Evolutionary conservation across 2,113 vertebrate genomes (phyloP).

Genomic region (Fulmarus glacialis): DNA sequence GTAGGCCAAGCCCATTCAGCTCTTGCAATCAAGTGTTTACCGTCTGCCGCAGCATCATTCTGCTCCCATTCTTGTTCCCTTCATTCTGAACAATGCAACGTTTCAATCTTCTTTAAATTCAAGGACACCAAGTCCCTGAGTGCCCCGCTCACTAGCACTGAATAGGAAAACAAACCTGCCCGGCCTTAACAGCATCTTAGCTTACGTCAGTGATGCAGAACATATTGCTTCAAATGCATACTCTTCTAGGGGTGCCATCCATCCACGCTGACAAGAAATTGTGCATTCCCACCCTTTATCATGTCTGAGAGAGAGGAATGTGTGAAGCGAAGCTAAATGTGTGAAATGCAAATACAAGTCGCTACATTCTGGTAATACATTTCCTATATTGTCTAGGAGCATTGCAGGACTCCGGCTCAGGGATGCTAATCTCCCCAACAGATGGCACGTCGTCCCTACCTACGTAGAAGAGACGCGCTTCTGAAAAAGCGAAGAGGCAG

Average conservation of each 20-base stretch:
- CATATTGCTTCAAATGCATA: constrained; percentile 37
- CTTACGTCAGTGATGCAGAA: constrained; percentile 53
- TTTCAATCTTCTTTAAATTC: constrained; percentile 63
- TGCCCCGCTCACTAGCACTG: neutral
- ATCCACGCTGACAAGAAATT: constrained; percentile 52
- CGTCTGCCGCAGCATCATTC: neutral
- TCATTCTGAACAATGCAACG: constrained; percentile 20
- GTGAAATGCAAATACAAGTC: constrained; percentile 46
- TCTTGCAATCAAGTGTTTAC: constrained; percentile 32
- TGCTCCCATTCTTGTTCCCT: neutral
- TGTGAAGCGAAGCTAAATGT: constrained; percentile 40
- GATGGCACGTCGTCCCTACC: neutral
- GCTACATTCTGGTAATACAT: neutral
- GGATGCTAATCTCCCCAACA: neutral
- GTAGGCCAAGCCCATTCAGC: constrained; percentile 12
- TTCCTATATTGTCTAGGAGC: neutral
- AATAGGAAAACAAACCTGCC: constrained; percentile 43
- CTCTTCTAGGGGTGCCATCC: constrained; percentile 47
- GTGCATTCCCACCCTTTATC: constrained; percentile 29
- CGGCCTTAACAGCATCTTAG: constrained; percentile 4
- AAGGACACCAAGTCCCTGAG: constrained; percentile 36
- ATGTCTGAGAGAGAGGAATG: constrained; percentile 55
- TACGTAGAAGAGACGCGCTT: neutral
- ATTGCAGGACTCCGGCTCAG: neutral
- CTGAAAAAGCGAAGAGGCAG: neutral